A percentile compares a stretch with the other conserved stretches of the same genome.
phyloP scores from a whole-genome alignment of 2,113 vertebrate species.

The Gobius niger region DNA sequence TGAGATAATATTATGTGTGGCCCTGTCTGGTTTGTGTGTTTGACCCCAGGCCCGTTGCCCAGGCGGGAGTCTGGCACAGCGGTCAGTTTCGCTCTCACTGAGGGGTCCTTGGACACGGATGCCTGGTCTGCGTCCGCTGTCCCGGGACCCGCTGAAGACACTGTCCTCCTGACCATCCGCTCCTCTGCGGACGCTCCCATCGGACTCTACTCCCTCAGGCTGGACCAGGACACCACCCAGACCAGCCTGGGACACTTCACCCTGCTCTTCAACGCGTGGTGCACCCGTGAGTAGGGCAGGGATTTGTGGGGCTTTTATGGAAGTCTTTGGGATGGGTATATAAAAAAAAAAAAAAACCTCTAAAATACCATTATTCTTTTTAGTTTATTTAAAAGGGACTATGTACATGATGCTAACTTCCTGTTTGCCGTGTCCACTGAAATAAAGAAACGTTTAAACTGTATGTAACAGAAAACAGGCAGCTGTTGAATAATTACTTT shows the following conservation, averaged over 20 bases:
- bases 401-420: too few species aligned
- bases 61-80: conserved; percentile 74
- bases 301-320: too few species aligned
- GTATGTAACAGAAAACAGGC: too few species aligned
- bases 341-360: too few species aligned
- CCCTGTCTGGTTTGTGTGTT: not conserved
- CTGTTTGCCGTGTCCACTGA: too few species aligned
- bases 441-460: too few species aligned
- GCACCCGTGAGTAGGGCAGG: conserved; percentile 74
- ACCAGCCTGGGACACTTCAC: conserved; percentile 75
- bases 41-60: conserved; percentile 78
- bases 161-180: conserved; percentile 69
- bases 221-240: conserved; percentile 79
- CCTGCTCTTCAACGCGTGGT: conserved; percentile 91
- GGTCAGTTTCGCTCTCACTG: conserved; percentile 67
- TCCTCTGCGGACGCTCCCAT: conserved; percentile 75
- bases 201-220: conserved; percentile 79
- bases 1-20: too few species aligned
- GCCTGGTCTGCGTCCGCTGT: conserved; percentile 74
- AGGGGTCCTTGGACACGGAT: conserved; percentile 49
- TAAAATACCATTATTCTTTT: too few species aligned
- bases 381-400: too few species aligned
- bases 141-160: conserved; percentile 48
- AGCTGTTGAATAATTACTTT: too few species aligned
- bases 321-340: too few species aligned